These are phyloP conservation scores for Terrapene triunguis DNA, from an alignment of 2,113 vertebrate genomes.

Conservation along the genomic window DNA sequence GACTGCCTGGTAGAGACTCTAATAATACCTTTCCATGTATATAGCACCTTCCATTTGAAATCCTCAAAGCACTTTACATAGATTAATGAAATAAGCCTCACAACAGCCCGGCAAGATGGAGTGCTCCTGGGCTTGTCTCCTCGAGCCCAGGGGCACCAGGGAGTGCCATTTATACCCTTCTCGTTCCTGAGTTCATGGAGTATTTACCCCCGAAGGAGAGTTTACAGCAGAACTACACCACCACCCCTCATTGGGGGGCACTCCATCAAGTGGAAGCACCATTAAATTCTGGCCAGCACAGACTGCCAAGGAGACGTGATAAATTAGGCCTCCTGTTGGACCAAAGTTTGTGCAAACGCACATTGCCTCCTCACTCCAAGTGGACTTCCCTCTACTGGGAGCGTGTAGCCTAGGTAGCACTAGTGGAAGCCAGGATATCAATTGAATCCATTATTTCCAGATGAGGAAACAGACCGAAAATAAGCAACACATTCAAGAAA, in stretches of 20 bases:
- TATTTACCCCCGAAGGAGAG: background rate
- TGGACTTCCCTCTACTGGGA: background rate
- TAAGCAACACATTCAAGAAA: background rate
- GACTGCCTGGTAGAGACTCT: accelerated
- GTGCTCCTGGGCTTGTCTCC: background rate
- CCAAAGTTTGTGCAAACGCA: no score
- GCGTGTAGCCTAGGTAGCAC: background rate
- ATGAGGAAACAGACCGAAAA: background rate
- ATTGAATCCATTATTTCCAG: background rate
- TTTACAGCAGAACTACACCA: background rate
- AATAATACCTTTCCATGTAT: background rate
- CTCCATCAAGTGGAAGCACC: background rate
- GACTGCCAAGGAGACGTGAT: background rate
- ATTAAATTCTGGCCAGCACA: background rate
- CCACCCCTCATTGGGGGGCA: no score
- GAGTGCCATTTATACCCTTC: no score
- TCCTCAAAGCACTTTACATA: background rate
- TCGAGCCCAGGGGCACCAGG: background rate
- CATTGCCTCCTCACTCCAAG: background rate
- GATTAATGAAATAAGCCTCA: background rate
- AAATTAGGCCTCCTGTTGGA: background rate
- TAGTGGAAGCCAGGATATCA: background rate
- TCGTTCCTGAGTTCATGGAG: background rate
- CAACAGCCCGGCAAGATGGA: background rate
- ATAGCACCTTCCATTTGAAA: background rate